A percentile compares a stretch with the other conserved stretches of the same genome.
phyloP scores from a whole-genome alignment of 2,888 invertebrate species.

The Micropterix aruncella region DNA sequence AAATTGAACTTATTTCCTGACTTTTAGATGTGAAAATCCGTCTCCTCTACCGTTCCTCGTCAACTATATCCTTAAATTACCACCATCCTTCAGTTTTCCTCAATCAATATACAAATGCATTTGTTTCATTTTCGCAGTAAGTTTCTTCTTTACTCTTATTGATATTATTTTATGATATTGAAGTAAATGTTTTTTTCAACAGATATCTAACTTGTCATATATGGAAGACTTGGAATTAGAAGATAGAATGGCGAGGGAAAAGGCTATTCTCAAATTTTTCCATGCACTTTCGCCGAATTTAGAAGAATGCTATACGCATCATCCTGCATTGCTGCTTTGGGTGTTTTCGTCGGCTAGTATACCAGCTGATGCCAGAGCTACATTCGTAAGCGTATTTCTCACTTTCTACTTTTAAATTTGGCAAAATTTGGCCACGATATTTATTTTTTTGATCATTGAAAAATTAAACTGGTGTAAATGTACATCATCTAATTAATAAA shows the following conservation, averaged over 20 bases:
- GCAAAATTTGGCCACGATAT: too few relatives aligned
- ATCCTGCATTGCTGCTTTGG: neutral
- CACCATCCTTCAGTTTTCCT: neutral
- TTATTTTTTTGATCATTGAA: too few relatives aligned
- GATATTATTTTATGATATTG: too few relatives aligned
- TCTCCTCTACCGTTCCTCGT: neutral
- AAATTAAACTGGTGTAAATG: too few relatives aligned
- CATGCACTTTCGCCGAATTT: neutral
- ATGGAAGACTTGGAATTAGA: neutral
- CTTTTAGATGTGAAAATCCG: neutral
- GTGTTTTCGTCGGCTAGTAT: neutral
- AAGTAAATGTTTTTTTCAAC: too few relatives aligned
- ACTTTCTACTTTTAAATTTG: too few relatives aligned
- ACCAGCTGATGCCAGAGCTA: neutral
- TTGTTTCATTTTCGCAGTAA: neutral
- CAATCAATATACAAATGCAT: neutral
- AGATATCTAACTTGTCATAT: neutral
- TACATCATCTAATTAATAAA: too few relatives aligned
- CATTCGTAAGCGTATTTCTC: too few relatives aligned
- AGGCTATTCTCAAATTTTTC: neutral
- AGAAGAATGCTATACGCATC: neutral
- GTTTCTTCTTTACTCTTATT: too few relatives aligned
- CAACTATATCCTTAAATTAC: neutral
- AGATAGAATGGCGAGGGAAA: neutral
- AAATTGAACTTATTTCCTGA: too few relatives aligned